phyloP scores from a whole-genome alignment of 2,797 vertebrate genomes.

The Acanthornis magna region DNA sequence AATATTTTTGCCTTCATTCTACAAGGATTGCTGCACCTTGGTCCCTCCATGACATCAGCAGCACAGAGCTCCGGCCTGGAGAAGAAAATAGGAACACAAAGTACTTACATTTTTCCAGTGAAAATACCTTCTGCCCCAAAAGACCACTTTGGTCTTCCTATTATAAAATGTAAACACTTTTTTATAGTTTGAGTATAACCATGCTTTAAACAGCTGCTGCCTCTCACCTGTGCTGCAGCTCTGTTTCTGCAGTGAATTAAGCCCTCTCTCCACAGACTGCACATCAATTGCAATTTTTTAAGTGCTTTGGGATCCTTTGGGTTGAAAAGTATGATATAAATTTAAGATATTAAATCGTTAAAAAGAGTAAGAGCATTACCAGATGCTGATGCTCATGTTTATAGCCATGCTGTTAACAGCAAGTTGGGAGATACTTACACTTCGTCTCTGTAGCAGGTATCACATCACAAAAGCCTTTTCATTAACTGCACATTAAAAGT shows the following conservation, averaged over 20 bases:
- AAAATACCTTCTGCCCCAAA: conserved; percentile 42
- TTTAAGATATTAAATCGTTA: conserved; percentile 12
- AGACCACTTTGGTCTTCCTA: conserved; percentile 46
- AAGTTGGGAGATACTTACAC: not conserved
- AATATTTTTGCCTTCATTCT: not conserved
- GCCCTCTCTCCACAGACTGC: not conserved
- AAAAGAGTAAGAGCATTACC: conserved; percentile 10
- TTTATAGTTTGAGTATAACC: conserved; percentile 40
- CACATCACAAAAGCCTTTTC: not conserved
- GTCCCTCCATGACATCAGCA: conserved; percentile 9
- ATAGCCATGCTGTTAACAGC: not conserved
- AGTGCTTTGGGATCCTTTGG: not conserved
- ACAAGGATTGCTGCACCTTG: not conserved
- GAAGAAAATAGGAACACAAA: conserved; percentile 34
- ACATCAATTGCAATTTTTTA: not conserved
- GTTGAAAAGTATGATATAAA: conserved; percentile 14
- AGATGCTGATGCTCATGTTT: conserved; percentile 15
- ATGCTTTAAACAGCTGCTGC: conserved; percentile 35
- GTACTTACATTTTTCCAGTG: conserved; percentile 11
- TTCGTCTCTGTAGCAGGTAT: not conserved
- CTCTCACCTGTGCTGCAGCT: conserved; percentile 34
- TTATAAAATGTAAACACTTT: conserved; percentile 47
- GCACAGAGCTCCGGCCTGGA: not conserved
- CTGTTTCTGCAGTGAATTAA: conserved; percentile 35
- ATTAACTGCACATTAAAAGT: not conserved